Evolutionary conservation across 2,888 invertebrate genomes (phyloP), one percentile per base, ranked within the genome.

Genomic region (Amphipyra tragopoginis): DNA sequence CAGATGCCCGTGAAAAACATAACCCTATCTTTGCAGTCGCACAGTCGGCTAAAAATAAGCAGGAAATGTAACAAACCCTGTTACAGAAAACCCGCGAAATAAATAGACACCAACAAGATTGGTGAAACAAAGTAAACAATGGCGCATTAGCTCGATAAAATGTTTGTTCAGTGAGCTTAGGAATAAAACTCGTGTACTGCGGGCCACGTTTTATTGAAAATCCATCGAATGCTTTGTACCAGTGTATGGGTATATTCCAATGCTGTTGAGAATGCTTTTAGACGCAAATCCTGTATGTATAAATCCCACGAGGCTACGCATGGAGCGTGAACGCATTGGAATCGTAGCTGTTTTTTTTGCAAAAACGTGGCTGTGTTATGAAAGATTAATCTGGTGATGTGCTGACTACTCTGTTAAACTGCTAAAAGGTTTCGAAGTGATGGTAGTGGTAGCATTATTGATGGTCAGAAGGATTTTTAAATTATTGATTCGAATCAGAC

Each of bases 131-230:
- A 53, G 56, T 58, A 65, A 45, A 65, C 74, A 65, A 55, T 38
- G 15, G 48, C 40, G 58, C 73, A 73, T 73, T 74, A 73, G 74
- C 55, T 4, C 52, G 45, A 14, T 66, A 74, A 73, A 74, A 74
- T 74, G 70, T 74, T 74, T 74, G 55, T 33, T 42, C 60, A 65
- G 56, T 53, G 52, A 74, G 65, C 65, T 70, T 60, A 65, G 59
- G 47, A 60, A 60, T 58, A 69, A 73, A 63, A 57, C 65, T 48
- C 15, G 57, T 48, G 60, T 53, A 70, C 45, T 44, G 56, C 13
- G 53, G 44, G 39, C 51, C 21, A 42, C 43, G 36, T 59, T 69
- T 56, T 65, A 62, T 62, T 73, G 64, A 61, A 72, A 68, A 72
- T 59, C 69, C 72, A 60, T 65, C 49, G 60, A 57, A 70, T 54